phyloP scores from a whole-genome alignment of 2,113 vertebrate species.

The Sander lucioperca region DNA sequence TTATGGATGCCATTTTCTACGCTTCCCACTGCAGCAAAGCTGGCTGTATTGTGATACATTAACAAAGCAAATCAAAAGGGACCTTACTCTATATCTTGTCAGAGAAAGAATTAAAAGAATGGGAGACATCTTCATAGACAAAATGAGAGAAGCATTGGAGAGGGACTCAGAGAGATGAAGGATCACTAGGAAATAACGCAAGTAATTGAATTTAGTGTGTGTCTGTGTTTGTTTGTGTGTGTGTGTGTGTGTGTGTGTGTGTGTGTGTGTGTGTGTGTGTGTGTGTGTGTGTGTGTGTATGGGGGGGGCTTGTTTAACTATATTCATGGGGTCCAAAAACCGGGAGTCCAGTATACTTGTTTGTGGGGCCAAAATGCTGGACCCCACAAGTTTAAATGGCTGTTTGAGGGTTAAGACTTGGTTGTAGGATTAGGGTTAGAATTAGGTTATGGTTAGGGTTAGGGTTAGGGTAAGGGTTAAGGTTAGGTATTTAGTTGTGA shows the following conservation, averaged over 20 bases:
- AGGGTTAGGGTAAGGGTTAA: no score
- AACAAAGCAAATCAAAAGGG: slow-evolving; percentile 50
- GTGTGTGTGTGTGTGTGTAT: not conserved
- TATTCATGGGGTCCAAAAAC: no score
- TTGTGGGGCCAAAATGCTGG: no score
- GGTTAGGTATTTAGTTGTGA: no score
- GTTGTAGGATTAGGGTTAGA: no score
- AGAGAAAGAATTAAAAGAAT: slow-evolving; percentile 20
- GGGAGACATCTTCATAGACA: slow-evolving; percentile 37
- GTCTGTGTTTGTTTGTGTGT: slow-evolving; percentile 20
- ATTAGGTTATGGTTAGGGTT: no score
- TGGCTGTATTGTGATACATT: slow-evolving; percentile 33
- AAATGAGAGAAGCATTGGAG: slow-evolving; percentile 16
- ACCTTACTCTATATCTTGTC: slow-evolving; percentile 23
- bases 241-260: slow-evolving; percentile 12
- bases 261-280: slow-evolving; percentile 9
- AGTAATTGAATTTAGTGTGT: slow-evolving; percentile 1
- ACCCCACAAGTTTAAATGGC: no score
- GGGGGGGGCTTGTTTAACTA: no score
- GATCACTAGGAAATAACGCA: slow-evolving; percentile 45
- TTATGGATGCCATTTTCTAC: slow-evolving; percentile 22
- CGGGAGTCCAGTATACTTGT: no score
- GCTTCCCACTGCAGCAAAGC: slow-evolving; percentile 50
- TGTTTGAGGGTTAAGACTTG: no score
- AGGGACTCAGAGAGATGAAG: slow-evolving; percentile 48